Conservation (phyloP, 2,888 invertebrate species). For the Melitaea athalia region DNA sequence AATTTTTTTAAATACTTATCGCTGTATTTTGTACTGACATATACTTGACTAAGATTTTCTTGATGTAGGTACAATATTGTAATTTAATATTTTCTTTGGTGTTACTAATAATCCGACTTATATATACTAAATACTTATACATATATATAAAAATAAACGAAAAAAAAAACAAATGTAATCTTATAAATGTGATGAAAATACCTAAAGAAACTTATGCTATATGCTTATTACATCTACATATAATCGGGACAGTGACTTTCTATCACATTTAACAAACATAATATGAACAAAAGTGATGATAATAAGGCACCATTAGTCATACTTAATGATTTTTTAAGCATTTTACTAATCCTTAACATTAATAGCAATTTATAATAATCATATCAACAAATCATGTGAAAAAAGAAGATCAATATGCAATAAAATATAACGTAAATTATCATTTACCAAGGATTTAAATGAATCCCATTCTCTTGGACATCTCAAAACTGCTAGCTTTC, state of each 20-base stretch:
- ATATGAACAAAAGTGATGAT: not conserved
- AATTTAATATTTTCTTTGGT: too few relatives aligned
- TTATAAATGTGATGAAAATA: too few relatives aligned
- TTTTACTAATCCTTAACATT: not conserved
- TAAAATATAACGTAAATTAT: not conserved
- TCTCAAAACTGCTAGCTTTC: not conserved
- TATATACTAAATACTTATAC: too few relatives aligned
- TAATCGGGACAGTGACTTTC: not conserved
- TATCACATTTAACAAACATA: not conserved
- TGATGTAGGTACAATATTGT: too few relatives aligned
- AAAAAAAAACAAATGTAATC: too few relatives aligned
- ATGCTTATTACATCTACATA: too few relatives aligned
- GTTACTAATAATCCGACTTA: too few relatives aligned
- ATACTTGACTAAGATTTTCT: too few relatives aligned
- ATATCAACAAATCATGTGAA: constrained; percentile 1
- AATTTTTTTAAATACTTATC: too few relatives aligned
- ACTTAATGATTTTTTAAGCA: not conserved
- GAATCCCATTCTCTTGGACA: not conserved
- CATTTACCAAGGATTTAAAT: not conserved
- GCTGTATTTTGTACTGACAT: too few relatives aligned
- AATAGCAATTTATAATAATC: not conserved
- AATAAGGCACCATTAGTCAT: not conserved
- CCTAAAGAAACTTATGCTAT: too few relatives aligned
- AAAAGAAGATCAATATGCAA: constrained; percentile 1
- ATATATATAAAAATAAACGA: too few relatives aligned